These are phyloP conservation scores for Coregonus sp. DNA, from an alignment of 2,797 vertebrate species.

Conservation along the genomic window DNA sequence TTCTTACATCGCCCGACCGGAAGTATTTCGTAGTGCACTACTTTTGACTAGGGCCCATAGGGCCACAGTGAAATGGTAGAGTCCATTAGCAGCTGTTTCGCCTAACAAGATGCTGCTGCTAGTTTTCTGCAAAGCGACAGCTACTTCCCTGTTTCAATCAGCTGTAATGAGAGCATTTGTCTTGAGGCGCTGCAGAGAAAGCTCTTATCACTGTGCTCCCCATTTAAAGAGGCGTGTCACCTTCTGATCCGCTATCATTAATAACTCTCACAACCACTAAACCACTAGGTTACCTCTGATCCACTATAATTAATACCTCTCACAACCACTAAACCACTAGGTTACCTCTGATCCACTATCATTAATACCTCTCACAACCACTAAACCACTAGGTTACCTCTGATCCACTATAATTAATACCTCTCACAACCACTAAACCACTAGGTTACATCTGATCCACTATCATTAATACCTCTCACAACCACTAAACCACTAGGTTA, in stretches of 20 bases:
- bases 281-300: too few relatives aligned
- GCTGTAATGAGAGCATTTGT: slow-evolving; percentile 71
- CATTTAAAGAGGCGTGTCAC: slow-evolving; percentile 60
- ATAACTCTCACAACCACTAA: too few relatives aligned
- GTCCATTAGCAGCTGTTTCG: slow-evolving; percentile 12
- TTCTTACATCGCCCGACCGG: too few relatives aligned
- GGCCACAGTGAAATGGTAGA: not conserved
- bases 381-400: not conserved
- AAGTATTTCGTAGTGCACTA: too few relatives aligned
- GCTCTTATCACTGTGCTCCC: slow-evolving; percentile 61
- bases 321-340: too few relatives aligned
- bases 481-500: too few relatives aligned
- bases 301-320: too few relatives aligned
- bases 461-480: too few relatives aligned
- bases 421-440: too few relatives aligned
- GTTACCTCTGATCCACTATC: slow-evolving; percentile 16
- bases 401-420: too few relatives aligned
- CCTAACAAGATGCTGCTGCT: slow-evolving; percentile 19
- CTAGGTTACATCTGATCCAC: too few relatives aligned
- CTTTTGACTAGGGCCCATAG: too few relatives aligned
- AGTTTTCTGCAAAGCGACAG: slow-evolving; percentile 43
- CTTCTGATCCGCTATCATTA: slow-evolving; percentile 25
- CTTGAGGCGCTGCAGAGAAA: slow-evolving; percentile 52
- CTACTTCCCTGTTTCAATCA: slow-evolving; percentile 48
- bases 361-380: slow-evolving; percentile 55